Evolutionary conservation across 2,113 vertebrate species (phyloP), one percentile per base, ranked within the genome.

Genomic region (Triplophysa dalaica): DNA sequence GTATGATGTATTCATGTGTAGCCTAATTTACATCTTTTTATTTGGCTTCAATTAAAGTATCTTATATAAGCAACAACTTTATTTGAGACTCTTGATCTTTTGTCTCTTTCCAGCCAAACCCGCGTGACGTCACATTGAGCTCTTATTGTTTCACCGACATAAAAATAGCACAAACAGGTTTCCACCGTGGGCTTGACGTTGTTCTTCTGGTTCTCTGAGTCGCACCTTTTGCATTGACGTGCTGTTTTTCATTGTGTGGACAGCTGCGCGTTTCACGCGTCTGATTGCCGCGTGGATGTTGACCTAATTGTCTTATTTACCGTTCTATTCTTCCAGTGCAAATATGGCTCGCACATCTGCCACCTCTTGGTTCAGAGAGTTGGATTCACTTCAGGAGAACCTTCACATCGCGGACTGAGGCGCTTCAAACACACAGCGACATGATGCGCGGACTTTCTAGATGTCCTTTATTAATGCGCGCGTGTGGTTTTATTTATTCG

Each of bases 151-250:
- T 52, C 21, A n/a, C n/a, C 2, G 2, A 21, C 2, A 58, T 58
- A 58, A 58, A 58, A 58, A 58, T 58, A 58, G 54, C 54, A 58
- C 54, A 58, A 52, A 52, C 50, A 14, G 50, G 50, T 52, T 52
- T 52, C 43, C 8, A 9, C 2, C 11, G 8, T 45, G 14, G 4
- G 13, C 50, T 52, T 52, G 4, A 52, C 4, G 5, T 7, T 13
- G 16, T 17, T 52, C 50, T 52, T 4, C 50, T 52, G 50, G 50
- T 52, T 16, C 11, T 50, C 48, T 2, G 48, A 50, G 48, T 11
- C 14, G 48, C 48, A 14, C 3, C 48, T 50, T 14, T 50, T 12
- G 14, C 10, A 50, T 50, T 13, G 14, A 50, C 24, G 24, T 24
- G 14, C 4, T 52, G 5, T 19, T 52, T 52, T 17, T 52, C 5